Evolutionary conservation across 2,797 vertebrate species (phyloP), one percentile per base, ranked within the genome.

Genomic region (Danionella dracula): DNA sequence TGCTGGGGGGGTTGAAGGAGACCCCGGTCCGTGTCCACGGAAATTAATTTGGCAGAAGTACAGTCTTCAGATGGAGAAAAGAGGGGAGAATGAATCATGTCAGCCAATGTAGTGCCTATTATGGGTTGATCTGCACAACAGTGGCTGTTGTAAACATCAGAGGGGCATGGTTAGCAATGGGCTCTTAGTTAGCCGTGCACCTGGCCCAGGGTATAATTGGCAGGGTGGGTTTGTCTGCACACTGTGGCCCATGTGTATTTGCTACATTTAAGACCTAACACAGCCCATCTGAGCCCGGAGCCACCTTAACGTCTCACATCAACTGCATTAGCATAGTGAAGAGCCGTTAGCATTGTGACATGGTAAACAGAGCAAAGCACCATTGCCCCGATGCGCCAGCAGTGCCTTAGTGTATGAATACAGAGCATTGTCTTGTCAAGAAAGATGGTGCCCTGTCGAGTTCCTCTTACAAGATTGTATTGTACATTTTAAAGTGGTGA

Each of bases 321-420:
- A 88, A 83, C 74, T 73, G 75, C 82, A 92, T 92, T 91, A 88
- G 87, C 90, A 91, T 92, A 90, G 85, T 90, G 85, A 90, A 92
- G 90, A 82, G 86, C 85, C 72, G 85, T 90, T 91, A 88, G 84
- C 84, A 85, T 88, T 89, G 85, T 89, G 83, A 81, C 73, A 74
- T 63, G 66, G 82, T 84, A 86, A 88, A 89, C 86, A 87, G 82
- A 83, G 81, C 79, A 76, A 79, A 78, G 80, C 78, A 79, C 79
- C 9, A 4, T 40, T 57, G 21, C 13, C 4, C 37, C 19, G 65
- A 65, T 69, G 66, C 50, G 57, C 50, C 61, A 53, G 53, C 44
- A 51, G 49, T 42, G 65, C 46, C 46, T 72, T 49, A 49, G 3
- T 27, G 51, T 41, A 66, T 41, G 42, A 66, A 49, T 57, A 38